Evolutionary conservation across 2,797 vertebrate species (phyloP).

Genomic region (Pseudochirops corinnae): DNA sequence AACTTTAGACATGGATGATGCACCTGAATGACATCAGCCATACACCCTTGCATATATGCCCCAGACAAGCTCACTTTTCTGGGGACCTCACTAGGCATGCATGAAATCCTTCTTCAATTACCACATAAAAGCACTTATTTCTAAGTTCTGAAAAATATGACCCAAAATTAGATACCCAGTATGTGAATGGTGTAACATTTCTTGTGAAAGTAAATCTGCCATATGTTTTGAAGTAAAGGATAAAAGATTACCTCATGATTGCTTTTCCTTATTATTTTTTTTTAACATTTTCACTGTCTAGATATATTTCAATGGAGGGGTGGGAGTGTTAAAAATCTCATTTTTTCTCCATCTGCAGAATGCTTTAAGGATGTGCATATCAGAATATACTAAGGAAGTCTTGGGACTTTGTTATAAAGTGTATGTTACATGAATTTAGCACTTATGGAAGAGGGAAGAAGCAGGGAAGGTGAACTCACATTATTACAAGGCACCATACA

Average conservation of each 20-base stretch:
- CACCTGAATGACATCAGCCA: background rate
- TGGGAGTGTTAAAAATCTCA: background rate
- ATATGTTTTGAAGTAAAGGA: background rate
- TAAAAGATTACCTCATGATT: constrained; percentile 30
- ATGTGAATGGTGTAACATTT: background rate
- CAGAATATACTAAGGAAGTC: background rate
- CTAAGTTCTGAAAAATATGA: background rate
- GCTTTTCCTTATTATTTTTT: background rate
- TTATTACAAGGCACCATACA: background rate
- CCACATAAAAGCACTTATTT: background rate
- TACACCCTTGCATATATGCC: background rate
- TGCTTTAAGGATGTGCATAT: constrained; percentile 13
- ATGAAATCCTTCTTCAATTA: background rate
- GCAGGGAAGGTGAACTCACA: background rate
- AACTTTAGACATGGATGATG: background rate
- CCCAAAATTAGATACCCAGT: constrained; percentile 20
- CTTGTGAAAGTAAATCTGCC: background rate
- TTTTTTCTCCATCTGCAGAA: background rate
- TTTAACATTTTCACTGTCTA: constrained; percentile 28
- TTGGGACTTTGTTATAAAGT: constrained; percentile 27
- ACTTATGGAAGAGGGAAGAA: background rate
- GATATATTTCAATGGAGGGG: background rate
- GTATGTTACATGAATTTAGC: constrained; percentile 2
- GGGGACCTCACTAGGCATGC: background rate
- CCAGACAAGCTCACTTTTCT: background rate